Conservation (phyloP, 2,888 invertebrate species). For the Augiades crinisus region DNA sequence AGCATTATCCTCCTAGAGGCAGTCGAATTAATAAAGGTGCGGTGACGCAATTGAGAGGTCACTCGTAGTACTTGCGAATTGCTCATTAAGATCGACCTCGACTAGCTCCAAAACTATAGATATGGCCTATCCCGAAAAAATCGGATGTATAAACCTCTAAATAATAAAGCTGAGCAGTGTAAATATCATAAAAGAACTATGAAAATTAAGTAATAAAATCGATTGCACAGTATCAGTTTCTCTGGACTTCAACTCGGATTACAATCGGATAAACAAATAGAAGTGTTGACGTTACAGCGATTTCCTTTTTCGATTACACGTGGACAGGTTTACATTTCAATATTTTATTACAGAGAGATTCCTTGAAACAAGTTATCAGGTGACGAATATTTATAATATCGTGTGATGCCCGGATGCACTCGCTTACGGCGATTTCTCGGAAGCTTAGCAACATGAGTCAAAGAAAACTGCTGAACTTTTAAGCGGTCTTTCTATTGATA, state of each 20-base stretch:
- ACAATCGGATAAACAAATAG: background rate
- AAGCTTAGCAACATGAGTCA: background rate
- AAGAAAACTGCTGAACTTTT: background rate
- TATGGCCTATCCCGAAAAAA: too few relatives aligned
- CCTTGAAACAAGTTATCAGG: background rate
- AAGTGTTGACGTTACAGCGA: background rate
- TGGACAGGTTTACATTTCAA: too few relatives aligned
- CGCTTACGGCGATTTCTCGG: background rate
- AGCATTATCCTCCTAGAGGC: too few relatives aligned
- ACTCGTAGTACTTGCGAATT: too few relatives aligned
- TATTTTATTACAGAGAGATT: background rate
- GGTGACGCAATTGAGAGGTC: too few relatives aligned
- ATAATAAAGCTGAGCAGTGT: too few relatives aligned
- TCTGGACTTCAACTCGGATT: too few relatives aligned
- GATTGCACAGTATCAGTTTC: background rate
- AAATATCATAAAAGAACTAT: too few relatives aligned
- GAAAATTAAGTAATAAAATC: background rate
- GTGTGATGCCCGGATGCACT: background rate
- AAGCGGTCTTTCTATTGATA: background rate
- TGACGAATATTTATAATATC: background rate
- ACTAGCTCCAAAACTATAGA: too few relatives aligned
- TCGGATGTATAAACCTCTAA: too few relatives aligned
- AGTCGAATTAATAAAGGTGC: too few relatives aligned
- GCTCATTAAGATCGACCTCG: too few relatives aligned
- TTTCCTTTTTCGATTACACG: slow-evolving; percentile 1